Percentiles rank a stretch among this genome's conserved stretches.
phyloP scores from a whole-genome alignment of 2,888 invertebrate species.

The Heliothis peltigera region DNA sequence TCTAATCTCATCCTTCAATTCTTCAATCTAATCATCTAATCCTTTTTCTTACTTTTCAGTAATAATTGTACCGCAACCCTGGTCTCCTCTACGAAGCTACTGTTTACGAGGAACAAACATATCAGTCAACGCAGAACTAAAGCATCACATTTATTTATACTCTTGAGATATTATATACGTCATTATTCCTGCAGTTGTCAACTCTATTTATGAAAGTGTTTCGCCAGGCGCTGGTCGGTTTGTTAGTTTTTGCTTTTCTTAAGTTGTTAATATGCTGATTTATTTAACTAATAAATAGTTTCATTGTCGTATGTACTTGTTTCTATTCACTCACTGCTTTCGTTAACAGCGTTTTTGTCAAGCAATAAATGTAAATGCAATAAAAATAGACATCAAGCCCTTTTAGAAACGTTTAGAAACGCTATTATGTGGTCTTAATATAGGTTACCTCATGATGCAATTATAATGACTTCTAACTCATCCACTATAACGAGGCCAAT shows the following conservation, averaged over 20 bases:
- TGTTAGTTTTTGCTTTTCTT: conserved; percentile 36
- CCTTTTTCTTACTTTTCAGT: conserved; percentile 27
- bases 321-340: conserved; percentile 5
- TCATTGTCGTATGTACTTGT: conserved; percentile 11
- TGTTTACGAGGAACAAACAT: conserved; percentile 8
- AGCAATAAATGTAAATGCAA: too few relatives aligned
- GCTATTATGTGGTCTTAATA: background rate
- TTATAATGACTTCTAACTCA: conserved; percentile 25
- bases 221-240: conserved; percentile 14
- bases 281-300: conserved; percentile 51
- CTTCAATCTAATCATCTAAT: too few relatives aligned
- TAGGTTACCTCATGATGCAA: conserved; percentile 28
- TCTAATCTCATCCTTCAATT: too few relatives aligned
- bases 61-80: conserved; percentile 1
- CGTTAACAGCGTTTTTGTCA: background rate
- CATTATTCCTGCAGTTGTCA: background rate
- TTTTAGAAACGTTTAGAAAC: background rate
- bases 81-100: conserved; percentile 28
- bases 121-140: background rate
- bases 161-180: background rate
- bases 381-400: too few relatives aligned
- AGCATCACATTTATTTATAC: conserved; percentile 1
- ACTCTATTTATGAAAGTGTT: conserved; percentile 9
- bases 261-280: conserved; percentile 43
- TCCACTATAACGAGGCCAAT: conserved; percentile 14